Base-by-base conservation (phyloP, 2,113 vertebrate genomes). In the Danio rerio region DNA sequence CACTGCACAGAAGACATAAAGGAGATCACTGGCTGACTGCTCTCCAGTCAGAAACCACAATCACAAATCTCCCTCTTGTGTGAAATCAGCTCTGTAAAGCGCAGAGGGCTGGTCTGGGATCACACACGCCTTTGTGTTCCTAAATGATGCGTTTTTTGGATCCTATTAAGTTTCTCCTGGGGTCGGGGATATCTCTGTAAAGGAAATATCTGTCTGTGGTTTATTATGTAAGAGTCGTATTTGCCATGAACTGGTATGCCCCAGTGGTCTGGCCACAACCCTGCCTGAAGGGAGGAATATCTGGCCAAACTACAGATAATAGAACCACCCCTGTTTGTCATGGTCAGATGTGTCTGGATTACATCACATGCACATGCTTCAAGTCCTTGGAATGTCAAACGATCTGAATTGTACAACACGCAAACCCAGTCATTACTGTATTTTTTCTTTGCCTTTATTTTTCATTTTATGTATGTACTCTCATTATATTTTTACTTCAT, bases 1-100 rank as follows among this genome's bases (percentile, higher is more conserved):
- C 20, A 77, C 74, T 63, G 42, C 58, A 50, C 20, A 63, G 43
- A 49, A 49, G n/a, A 31, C 43, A 16, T 16, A 49, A 77, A 43
- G 74, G 58, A 40, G 47, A 77, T 61, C 20, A 49, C 56, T 50
- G 56, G 7, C 43, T 62, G 74, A 63, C 18, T 77, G 43, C 74
- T 62, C 21, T 77, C 58, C 62, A 77, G 20, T 21, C 74, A 77
- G 56, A 63, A 62, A 63, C 12, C 58, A 77, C 56, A 31, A 63
- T 77, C 42, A 77, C 9, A 50, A 49, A 77, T 77, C 56, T 50
- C 45, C 3, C 13, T 63, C 58, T 77, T 77, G 56, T 77, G 56
- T 49, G 58, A 77, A 63, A 77, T 77, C 45, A 63, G 45, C 73
- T 75, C 55, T 21, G 16, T 21, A 75, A 74, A 74, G 55, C 43